Conservation (phyloP, 2,888 invertebrate species). For the Podabrus alpinus region DNA sequence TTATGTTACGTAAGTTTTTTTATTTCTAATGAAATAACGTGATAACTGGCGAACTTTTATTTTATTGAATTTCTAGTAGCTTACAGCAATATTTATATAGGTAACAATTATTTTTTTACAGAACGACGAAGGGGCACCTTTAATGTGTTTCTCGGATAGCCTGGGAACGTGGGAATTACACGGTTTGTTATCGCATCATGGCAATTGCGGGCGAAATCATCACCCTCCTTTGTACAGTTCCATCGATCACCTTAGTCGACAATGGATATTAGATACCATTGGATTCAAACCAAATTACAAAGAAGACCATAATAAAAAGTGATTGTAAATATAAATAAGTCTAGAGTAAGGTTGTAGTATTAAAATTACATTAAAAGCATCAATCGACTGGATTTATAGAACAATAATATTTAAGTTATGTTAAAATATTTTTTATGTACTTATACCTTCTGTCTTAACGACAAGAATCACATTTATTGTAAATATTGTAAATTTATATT, state of each 20-base stretch:
- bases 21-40: background rate
- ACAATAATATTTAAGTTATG: background rate
- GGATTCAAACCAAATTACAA: conserved; percentile 40
- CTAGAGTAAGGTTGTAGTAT: background rate
- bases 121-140: conserved; percentile 70
- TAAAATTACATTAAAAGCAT: background rate
- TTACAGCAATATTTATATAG: background rate
- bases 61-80: background rate
- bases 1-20: conserved; percentile 63
- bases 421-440: conserved; percentile 1
- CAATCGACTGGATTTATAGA: conserved; percentile 4
- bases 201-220: conserved; percentile 61
- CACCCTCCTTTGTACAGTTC: conserved; percentile 64
- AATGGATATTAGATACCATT: conserved; percentile 56
- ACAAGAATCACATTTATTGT: conserved; percentile 34
- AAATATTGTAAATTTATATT: conserved; percentile 27
- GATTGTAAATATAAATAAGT: conserved; percentile 16
- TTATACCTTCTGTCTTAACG: background rate
- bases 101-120: conserved; percentile 45
- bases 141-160: conserved; percentile 63
- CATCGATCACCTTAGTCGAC: conserved; percentile 49
- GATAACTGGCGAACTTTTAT: background rate
- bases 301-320: conserved; percentile 21
- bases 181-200: conserved; percentile 64
- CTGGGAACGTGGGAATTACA: conserved; percentile 63